phyloP scores from a whole-genome alignment of 2,797 vertebrate genomes.

The Propithecus deckenii region DNA sequence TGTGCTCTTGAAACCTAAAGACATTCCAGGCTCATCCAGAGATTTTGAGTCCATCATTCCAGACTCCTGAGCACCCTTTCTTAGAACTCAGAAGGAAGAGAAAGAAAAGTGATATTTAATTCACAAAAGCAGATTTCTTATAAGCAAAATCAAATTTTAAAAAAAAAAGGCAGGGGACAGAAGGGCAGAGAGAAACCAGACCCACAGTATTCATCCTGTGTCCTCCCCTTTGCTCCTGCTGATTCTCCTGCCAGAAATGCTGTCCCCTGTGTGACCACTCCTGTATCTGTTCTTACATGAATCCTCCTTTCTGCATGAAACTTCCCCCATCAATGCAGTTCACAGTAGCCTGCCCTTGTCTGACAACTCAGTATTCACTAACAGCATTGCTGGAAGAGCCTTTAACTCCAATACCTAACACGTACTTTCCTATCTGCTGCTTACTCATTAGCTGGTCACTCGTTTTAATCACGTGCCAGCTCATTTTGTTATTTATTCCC shows the following conservation, averaged over 20 bases:
- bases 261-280: background rate
- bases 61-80: background rate
- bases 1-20: background rate
- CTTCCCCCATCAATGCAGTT: background rate
- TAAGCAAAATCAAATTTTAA: background rate
- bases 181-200: background rate
- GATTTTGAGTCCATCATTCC: background rate
- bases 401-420: background rate
- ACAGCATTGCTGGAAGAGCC: background rate
- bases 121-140: background rate
- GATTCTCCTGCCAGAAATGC: background rate
- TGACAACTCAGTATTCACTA: background rate
- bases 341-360: background rate
- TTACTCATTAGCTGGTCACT: background rate
- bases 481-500: conserved; percentile 21
- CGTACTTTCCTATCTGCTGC: background rate
- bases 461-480: background rate
- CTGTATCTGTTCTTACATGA: background rate
- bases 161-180: background rate
- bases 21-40: background rate
- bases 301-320: background rate
- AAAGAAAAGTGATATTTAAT: background rate
- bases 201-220: background rate
- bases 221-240: background rate
- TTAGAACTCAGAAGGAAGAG: background rate